These are phyloP conservation scores for Urocynchramus pylzowi DNA, from an alignment of 2,113 vertebrate genomes.

Conservation along the genomic window DNA sequence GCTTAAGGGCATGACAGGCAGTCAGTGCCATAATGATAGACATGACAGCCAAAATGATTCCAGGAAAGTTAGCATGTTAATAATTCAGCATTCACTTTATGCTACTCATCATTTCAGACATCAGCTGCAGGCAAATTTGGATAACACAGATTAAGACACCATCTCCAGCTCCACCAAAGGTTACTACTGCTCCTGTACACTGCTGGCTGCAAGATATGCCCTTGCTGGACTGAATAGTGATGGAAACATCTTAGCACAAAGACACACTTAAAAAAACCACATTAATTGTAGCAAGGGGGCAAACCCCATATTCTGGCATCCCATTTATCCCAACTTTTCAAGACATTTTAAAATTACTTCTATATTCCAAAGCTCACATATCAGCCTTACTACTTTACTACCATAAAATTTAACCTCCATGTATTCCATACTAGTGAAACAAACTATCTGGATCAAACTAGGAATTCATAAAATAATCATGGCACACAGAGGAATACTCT, in stretches of 20 bases:
- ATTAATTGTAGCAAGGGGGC: neutral
- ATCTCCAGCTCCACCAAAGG: neutral
- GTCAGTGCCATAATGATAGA: neutral
- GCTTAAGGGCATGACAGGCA: neutral
- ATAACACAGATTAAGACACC: neutral
- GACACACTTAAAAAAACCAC: accelerated
- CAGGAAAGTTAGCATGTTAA: neutral
- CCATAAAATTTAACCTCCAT: neutral
- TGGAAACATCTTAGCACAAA: neutral
- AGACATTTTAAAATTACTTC: neutral
- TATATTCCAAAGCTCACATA: neutral
- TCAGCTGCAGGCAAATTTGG: neutral
- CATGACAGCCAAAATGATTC: constrained; percentile 4
- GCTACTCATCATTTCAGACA: neutral
- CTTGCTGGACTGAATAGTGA: neutral
- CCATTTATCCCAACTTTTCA: neutral
- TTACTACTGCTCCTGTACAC: neutral
- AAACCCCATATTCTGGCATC: neutral
- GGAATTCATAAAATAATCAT: neutral
- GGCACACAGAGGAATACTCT: neutral
- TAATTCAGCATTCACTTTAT: constrained; percentile 28
- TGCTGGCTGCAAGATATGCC: neutral
- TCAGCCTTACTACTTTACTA: neutral
- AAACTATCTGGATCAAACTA: neutral
- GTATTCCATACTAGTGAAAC: neutral